A percentile compares a stretch with the other conserved stretches of the same genome.
phyloP scores from a whole-genome alignment of 2,113 vertebrate species.

The Heloderma charlesbogerti region DNA sequence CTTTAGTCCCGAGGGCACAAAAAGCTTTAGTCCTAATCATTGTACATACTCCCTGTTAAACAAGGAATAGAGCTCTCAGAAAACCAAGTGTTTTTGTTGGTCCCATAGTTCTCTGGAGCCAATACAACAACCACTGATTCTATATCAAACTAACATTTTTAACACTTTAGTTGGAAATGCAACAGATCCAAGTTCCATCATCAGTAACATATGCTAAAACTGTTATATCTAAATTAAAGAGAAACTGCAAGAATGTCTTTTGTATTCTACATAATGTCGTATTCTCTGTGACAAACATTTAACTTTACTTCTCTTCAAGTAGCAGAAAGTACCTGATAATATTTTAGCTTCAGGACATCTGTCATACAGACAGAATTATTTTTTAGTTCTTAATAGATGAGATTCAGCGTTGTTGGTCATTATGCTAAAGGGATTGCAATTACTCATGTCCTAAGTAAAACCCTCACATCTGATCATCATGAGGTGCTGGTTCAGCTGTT shows the following conservation, averaged over 20 bases:
- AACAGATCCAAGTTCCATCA: background rate
- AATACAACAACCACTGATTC: background rate
- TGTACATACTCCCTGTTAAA: background rate
- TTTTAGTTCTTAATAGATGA: conserved; percentile 9
- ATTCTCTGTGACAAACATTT: conserved; percentile 55
- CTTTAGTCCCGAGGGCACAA: background rate
- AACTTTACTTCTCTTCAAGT: conserved; percentile 32
- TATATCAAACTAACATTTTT: background rate
- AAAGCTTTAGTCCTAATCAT: background rate
- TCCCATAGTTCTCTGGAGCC: background rate
- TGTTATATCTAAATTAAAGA: fast-evolving
- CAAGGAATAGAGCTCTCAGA: background rate
- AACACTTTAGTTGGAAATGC: background rate
- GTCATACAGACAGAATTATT: conserved; percentile 7
- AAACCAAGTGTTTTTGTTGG: background rate
- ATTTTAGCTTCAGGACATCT: conserved; percentile 20
- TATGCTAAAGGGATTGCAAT: conserved; percentile 15
- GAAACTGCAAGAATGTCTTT: conserved; percentile 16
- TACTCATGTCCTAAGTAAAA: conserved; percentile 23
- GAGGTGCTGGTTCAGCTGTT: conserved; percentile 48
- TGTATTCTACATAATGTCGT: conserved; percentile 33
- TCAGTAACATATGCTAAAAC: background rate
- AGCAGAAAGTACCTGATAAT: conserved; percentile 60
- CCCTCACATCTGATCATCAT: conserved; percentile 68
- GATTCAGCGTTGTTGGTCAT: background rate